Percentiles rank a stretch among this genome's conserved stretches.
Conservation (phyloP, 2,113 vertebrate genomes). For the Hippoglossus stenolepis region DNA sequence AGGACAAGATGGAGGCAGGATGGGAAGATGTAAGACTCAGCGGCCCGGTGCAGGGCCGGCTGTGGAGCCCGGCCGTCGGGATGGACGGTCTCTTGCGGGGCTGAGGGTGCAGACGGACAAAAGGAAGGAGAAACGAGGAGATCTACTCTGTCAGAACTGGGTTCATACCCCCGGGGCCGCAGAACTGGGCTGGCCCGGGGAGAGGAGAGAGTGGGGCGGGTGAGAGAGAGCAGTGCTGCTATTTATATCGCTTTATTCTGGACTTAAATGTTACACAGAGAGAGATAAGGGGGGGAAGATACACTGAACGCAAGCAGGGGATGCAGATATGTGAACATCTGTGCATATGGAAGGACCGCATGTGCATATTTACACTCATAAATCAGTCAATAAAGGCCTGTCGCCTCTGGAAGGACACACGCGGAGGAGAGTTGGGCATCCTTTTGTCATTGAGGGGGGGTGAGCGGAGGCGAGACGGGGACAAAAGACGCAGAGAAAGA, state of each 20-base stretch:
- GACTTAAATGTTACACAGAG: constrained; percentile 57
- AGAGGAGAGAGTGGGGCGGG: constrained; percentile 21
- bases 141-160: constrained; percentile 81
- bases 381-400: constrained; percentile 62
- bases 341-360: not conserved
- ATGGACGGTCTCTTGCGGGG: constrained; percentile 47
- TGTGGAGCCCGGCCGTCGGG: constrained; percentile 17
- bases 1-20: constrained; percentile 4
- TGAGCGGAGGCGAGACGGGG: constrained; percentile 40
- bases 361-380: constrained; percentile 47
- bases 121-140: constrained; percentile 49
- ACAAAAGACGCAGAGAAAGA: constrained; percentile 55
- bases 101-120: constrained; percentile 58
- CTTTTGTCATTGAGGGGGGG: constrained; percentile 73
- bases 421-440: constrained; percentile 37
- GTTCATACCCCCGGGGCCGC: constrained; percentile 73
- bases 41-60: constrained; percentile 37
- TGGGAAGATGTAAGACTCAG: constrained; percentile 11
- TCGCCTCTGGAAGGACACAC: constrained; percentile 49
- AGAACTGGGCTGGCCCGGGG: constrained; percentile 74
- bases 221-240: constrained; percentile 21
- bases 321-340: constrained; percentile 32
- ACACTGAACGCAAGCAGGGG: not conserved
- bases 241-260: constrained; percentile 70
- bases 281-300: constrained; percentile 14